A percentile compares a stretch with the other conserved stretches of the same genome.
Evolutionary conservation across 2,888 invertebrate species (phyloP).

Genomic region (Eristalis arbustorum): DNA sequence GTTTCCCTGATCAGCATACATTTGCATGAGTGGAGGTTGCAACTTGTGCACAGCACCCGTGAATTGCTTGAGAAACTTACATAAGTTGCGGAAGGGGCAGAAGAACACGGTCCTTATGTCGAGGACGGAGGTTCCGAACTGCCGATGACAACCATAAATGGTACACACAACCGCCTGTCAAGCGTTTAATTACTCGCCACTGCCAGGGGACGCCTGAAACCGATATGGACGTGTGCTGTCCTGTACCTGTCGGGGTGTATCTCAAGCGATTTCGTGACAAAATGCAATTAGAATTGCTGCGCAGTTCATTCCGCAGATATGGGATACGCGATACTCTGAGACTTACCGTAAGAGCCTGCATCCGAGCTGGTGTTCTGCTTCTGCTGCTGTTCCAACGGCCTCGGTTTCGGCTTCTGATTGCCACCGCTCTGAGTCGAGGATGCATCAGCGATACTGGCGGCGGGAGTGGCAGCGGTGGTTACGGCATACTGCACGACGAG

Average conservation of each 20-base stretch:
- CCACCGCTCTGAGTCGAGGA: background rate
- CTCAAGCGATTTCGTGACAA: conserved; percentile 74
- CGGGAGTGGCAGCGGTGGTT: conserved; percentile 17
- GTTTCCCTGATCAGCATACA: conserved; percentile 51
- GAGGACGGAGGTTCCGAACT: conserved; percentile 32
- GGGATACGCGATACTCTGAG: background rate
- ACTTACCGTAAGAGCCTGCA: conserved; percentile 65
- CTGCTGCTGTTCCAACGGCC: conserved; percentile 15
- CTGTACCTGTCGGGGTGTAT: conserved; percentile 21
- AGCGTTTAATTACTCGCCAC: conserved; percentile 57
- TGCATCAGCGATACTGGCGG: background rate
- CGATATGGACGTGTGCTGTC: background rate
- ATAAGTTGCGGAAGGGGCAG: conserved; percentile 5
- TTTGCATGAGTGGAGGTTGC: conserved; percentile 49
- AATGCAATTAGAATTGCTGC: conserved; percentile 76
- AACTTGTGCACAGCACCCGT: conserved; percentile 21
- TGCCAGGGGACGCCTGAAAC: background rate
- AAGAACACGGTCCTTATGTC: conserved; percentile 7
- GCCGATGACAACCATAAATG: conserved; percentile 65
- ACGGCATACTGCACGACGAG: conserved; percentile 47
- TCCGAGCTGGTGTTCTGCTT: conserved; percentile 24
- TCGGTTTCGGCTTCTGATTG: conserved; percentile 19
- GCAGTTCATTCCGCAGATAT: conserved; percentile 1
- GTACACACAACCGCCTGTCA: conserved; percentile 44
- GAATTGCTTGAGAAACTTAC: conserved; percentile 23